Evolutionary conservation across 2,113 vertebrate species (phyloP), one percentile per base, ranked within the genome.

Genomic region (Pelusios castaneus): DNA sequence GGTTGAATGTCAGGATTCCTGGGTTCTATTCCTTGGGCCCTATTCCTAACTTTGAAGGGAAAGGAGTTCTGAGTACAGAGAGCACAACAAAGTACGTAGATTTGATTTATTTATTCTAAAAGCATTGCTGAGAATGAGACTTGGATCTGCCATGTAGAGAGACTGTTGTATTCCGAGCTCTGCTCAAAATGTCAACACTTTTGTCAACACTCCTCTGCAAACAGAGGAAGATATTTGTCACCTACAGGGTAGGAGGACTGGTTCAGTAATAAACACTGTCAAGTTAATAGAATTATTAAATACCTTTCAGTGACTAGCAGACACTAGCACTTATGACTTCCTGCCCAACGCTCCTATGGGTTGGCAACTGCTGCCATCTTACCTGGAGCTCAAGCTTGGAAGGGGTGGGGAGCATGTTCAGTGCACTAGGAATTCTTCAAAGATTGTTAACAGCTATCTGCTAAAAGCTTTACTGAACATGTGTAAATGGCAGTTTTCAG

Each of bases 121-220:
- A 29, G 22, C 49, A 10, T 13, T 34, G 47, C 56, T 82, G 54
- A 73, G 51, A 17, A 63, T 49, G 29, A 91, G 24, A 87, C 91
- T 60, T 82, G 34, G 90, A 49, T 89, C 49, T 63, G 34, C 5
- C 27, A 54, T 41, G 73, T 63, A 77, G 58, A 38, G n/a, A 80
- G 5, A 41, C 0, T 2, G 58, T 34, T 85, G 82, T 10, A 78
- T 55, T 90, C 85, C 87, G 82, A 90, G 25, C 27, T 27, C 16
- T 87, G 22, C 16, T 87, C 84, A 80, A 82, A 89, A 75, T 92
- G 90, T 87, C 41, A n/a, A n/a, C n/a, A n/a, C 82, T 89, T 85
- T 82, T 70, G 77, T 81, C 70, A 21, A 55, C 85, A 8, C 10
- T 47, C 38, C n/a, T 82, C 86, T 49, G 88, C 41, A 84, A 92